phyloP scores from a whole-genome alignment of 2,888 invertebrate species.

The Harpalus rubripes region DNA sequence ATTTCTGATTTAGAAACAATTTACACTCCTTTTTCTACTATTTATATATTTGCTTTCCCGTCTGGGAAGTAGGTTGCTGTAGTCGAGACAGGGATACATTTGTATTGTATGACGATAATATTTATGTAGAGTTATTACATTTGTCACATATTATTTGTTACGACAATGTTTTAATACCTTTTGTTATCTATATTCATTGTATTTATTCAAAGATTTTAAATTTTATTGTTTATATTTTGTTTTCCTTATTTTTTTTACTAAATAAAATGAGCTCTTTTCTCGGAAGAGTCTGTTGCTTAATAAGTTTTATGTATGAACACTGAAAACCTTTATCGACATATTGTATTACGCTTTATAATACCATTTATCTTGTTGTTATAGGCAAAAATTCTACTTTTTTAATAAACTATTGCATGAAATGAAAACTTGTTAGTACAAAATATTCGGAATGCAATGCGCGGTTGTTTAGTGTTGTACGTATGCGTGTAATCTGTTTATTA shows the following conservation, averaged over 20 bases:
- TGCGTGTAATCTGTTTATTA: constrained; percentile 12
- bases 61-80: constrained; percentile 65
- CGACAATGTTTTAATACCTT: constrained; percentile 65
- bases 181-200: constrained; percentile 61
- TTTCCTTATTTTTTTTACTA: constrained; percentile 56
- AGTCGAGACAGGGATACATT: constrained; percentile 63
- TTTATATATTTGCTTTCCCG: constrained; percentile 75
- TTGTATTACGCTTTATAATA: constrained; percentile 60
- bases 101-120: constrained; percentile 66
- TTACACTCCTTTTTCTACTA: constrained; percentile 78
- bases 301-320: constrained; percentile 55
- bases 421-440: constrained; percentile 48
- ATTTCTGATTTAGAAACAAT: constrained; percentile 76
- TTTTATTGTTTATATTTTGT: constrained; percentile 62
- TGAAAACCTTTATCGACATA: constrained; percentile 48
- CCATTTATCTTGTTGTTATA: constrained; percentile 34
- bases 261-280: constrained; percentile 53
- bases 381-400: constrained; percentile 39
- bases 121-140: constrained; percentile 65
- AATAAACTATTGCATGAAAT: constrained; percentile 27
- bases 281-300: constrained; percentile 58
- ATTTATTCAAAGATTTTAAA: constrained; percentile 65
- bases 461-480: constrained; percentile 18
- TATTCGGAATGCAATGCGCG: constrained; percentile 2
- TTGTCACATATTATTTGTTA: constrained; percentile 64